These are phyloP conservation scores for Eonycteris spelaea DNA, from an alignment of 2,113 vertebrate species.

Conservation along the genomic window DNA sequence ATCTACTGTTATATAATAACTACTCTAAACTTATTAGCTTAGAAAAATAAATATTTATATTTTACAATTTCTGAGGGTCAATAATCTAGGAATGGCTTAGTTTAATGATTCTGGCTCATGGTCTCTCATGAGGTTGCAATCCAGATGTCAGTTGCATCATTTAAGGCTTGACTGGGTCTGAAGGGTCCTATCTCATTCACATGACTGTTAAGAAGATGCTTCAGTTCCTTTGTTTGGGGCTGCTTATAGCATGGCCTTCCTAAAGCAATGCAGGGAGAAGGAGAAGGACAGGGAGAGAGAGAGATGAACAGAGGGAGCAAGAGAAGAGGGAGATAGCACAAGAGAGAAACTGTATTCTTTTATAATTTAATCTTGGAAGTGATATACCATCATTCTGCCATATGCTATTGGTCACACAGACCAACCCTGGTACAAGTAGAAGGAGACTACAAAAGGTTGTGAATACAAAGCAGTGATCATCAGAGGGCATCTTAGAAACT, in stretches of 20 bases:
- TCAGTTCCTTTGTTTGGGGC: background rate
- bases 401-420: background rate
- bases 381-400: background rate
- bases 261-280: background rate
- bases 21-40: background rate
- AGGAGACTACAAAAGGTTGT: background rate
- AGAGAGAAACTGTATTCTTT: background rate
- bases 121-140: background rate
- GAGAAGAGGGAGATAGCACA: background rate
- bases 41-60: background rate
- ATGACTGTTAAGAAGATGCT: background rate
- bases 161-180: background rate
- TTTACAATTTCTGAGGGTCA: background rate
- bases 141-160: background rate
- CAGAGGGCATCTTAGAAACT: background rate
- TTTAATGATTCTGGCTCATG: background rate
- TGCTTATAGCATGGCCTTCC: background rate
- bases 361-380: background rate
- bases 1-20: background rate
- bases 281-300: background rate
- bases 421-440: background rate
- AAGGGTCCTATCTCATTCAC: background rate
- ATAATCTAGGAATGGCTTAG: background rate
- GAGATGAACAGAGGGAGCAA: background rate
- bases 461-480: background rate